Percentiles rank a stretch among this genome's conserved stretches.
phyloP scores from a whole-genome alignment of 2,888 invertebrate genomes.

The Chromoteleia sp. region DNA sequence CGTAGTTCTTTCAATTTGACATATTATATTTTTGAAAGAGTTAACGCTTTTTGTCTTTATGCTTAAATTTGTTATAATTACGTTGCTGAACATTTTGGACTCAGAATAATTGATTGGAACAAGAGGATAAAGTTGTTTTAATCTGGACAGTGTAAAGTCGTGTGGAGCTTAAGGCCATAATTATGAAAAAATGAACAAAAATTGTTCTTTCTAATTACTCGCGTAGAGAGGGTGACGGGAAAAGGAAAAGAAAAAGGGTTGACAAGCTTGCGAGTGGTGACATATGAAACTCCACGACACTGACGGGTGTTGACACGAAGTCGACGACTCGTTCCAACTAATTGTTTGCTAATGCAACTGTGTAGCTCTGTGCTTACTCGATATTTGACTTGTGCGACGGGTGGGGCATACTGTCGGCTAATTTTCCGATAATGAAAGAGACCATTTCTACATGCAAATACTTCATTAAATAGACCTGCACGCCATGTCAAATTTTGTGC shows the following conservation, averaged over 20 bases:
- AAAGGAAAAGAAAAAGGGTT: conserved; percentile 2
- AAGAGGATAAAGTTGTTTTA: too few relatives aligned
- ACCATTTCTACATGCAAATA: conserved; percentile 58
- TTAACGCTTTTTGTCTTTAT: too few relatives aligned
- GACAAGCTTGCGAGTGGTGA: conserved; percentile 11
- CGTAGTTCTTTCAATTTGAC: too few relatives aligned
- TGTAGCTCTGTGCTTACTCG: conserved; percentile 68
- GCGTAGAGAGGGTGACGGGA: not conserved
- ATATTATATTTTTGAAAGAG: too few relatives aligned
- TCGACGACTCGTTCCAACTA: conserved; percentile 74
- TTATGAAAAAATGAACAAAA: too few relatives aligned
- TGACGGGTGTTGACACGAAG: conserved; percentile 74
- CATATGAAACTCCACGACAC: conserved; percentile 43
- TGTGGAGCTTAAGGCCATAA: too few relatives aligned
- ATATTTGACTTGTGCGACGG: conserved; percentile 73
- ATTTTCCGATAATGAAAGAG: conserved; percentile 56
- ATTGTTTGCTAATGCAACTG: conserved; percentile 76
- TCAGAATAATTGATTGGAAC: too few relatives aligned
- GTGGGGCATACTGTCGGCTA: conserved; percentile 34
- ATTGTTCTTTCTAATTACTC: conserved; percentile 12
- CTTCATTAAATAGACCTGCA: conserved; percentile 41
- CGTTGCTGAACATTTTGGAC: too few relatives aligned
- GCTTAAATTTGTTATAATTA: too few relatives aligned
- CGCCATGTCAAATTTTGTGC: conserved; percentile 34
- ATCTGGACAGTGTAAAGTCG: too few relatives aligned